Evolutionary conservation across 2,888 invertebrate genomes (phyloP).

Genomic region (Chaitophorus viminalis): DNA sequence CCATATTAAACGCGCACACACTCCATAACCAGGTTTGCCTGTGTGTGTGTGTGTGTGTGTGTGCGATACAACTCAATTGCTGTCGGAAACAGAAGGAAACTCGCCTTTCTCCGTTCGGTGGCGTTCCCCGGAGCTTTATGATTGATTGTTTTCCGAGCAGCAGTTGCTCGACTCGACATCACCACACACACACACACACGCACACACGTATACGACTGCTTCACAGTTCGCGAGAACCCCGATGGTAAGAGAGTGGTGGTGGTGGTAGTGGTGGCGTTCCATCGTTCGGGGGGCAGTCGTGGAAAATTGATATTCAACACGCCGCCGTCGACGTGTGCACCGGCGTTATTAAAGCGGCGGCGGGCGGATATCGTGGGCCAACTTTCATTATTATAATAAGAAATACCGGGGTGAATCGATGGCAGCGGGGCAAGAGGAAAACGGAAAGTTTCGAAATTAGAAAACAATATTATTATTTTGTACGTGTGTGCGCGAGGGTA

Average conservation of each 20-base stretch:
- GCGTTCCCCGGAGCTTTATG: conserved; percentile 60
- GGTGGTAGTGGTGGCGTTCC: background rate
- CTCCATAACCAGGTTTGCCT: background rate
- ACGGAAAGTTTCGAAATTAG: conserved; percentile 54
- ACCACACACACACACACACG: conserved; percentile 3
- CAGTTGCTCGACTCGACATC: conserved; percentile 25
- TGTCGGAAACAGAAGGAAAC: conserved; percentile 62
- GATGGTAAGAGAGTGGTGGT: background rate
- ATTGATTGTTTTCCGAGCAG: conserved; percentile 59
- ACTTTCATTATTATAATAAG: conserved; percentile 58
- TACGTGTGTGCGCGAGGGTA: background rate
- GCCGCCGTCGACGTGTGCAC: conserved; percentile 44
- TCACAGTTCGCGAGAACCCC: background rate
- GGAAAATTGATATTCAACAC: conserved; percentile 60
- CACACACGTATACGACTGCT: background rate
- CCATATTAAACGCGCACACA: conserved; percentile 11
- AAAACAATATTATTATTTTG: conserved; percentile 45
- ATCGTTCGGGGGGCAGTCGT: conserved; percentile 20
- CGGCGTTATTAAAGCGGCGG: conserved; percentile 34
- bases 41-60: background rate
- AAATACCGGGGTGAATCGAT: conserved; percentile 15
- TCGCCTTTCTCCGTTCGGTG: conserved; percentile 28
- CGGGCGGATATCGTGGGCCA: conserved; percentile 39
- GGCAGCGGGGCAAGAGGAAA: background rate
- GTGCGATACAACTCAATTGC: conserved; percentile 43